Conservation (phyloP, 2,888 invertebrate species). For the Epinotia bilunana region DNA sequence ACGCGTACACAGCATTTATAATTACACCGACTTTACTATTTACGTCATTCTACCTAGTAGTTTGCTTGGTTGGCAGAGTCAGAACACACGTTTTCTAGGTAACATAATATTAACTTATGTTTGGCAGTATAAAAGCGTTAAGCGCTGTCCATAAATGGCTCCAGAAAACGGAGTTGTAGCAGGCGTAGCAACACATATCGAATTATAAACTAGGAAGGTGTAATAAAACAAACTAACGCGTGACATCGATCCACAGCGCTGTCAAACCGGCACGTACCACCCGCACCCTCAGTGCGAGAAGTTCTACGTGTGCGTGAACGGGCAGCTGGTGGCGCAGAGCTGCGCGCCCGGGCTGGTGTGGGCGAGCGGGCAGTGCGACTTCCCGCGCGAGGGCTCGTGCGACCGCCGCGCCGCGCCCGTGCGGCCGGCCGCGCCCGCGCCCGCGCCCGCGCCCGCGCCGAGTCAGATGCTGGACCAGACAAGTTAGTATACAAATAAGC, state of each 20-base stretch:
- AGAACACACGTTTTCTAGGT: too few species aligned
- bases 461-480: constrained; percentile 53
- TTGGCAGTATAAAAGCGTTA: too few species aligned
- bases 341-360: constrained; percentile 92
- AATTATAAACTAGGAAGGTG: not conserved
- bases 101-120: too few species aligned
- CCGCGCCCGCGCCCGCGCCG: constrained; percentile 60
- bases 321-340: constrained; percentile 86
- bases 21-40: too few species aligned
- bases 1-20: too few species aligned
- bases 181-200: too few species aligned
- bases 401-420: constrained; percentile 65
- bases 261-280: constrained; percentile 90
- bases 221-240: not conserved
- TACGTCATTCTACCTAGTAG: too few species aligned
- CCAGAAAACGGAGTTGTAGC: too few species aligned
- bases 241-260: constrained; percentile 68
- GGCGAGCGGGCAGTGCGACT: constrained; percentile 89
- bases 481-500: constrained; percentile 47
- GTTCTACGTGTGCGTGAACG: constrained; percentile 92
- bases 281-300: constrained; percentile 89
- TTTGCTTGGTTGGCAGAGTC: too few species aligned
- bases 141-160: too few species aligned
- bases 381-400: constrained; percentile 88
- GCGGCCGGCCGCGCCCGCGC: constrained; percentile 60